Percentiles rank a stretch among this genome's conserved stretches.
Conservation (phyloP, 2,797 vertebrate genomes). For the Chiroxiphia lanceolata region DNA sequence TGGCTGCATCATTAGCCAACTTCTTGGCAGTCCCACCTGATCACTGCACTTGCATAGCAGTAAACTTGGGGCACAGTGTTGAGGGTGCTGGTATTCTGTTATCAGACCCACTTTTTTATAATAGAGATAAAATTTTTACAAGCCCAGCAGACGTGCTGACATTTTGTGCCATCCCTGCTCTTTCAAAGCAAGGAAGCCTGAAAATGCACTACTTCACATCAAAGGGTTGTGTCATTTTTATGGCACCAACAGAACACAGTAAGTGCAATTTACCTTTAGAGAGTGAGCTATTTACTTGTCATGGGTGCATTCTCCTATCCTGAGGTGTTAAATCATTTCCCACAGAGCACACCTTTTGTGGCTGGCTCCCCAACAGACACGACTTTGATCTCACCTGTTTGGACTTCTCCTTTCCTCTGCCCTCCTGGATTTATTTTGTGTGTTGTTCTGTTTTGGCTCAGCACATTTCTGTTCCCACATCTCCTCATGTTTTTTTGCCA, state of each 20-base stretch:
- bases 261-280: not conserved
- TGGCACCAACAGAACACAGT: not conserved
- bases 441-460: not conserved
- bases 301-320: not conserved
- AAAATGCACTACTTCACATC: not conserved
- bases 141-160: not conserved
- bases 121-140: not conserved
- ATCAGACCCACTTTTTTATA: not conserved
- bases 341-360: not conserved
- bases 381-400: not conserved
- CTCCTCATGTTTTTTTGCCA: not conserved
- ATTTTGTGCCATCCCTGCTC: not conserved
- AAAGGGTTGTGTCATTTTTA: not conserved
- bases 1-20: not conserved
- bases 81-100: not conserved
- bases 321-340: not conserved
- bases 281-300: not conserved
- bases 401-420: not conserved
- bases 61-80: not conserved
- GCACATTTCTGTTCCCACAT: not conserved
- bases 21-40: not conserved
- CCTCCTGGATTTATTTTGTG: not conserved
- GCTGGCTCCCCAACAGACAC: not conserved
- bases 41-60: not conserved
- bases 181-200: not conserved